Evolutionary conservation across 1,140 invertebrate species (phyloP), one percentile per base, ranked within the genome.

Genomic region (Trichonephila inaurata): DNA sequence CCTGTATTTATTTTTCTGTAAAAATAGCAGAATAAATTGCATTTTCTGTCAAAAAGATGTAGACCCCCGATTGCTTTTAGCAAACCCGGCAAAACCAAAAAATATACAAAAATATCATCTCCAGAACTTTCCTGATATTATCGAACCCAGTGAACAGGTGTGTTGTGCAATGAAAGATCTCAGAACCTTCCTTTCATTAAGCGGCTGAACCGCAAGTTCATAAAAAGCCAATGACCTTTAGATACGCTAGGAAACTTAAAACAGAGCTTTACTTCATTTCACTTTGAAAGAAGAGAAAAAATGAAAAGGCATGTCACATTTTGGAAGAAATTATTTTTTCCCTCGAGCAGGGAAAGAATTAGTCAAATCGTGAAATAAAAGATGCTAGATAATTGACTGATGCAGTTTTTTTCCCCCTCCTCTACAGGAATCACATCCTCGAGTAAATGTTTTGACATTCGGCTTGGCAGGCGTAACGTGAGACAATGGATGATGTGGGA

Each of bases 391-490:
- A 77, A 77, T 77, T 77, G 28, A 28, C 69, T 16, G 28, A 28
- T 2, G 28, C 3, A 66, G 19, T 77, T 77, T 77, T 40, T 77
- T 40, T 3, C 28, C 28, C 24, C 24, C 24, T 24, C 1, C 24
- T 5, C 33, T 77, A 19, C 3, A 40, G 33, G 4, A 77, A 77
- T 77, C 4, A 18, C 33, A 33, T 77, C 33, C 72, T 77, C 72
- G 33, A 77, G 28, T 40, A 77, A 77, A 19, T 77, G 72, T 77
- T 77, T 77, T 77, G 33, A 69, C 66, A 69, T 69, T 69, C 66
- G n/a, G 18, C 28, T 77, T 19, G 72, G 18, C 4, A 28, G 1
- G 72, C 33, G 28, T 4, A 77, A 33, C 72, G 18, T 77, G 7
- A 77, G 28, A 77, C 72, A 77, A 77, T 77, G 14, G 72, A 40